Evolutionary conservation across 1,140 invertebrate species (phyloP).

Genomic region (Proctacanthus coquilletti): DNA sequence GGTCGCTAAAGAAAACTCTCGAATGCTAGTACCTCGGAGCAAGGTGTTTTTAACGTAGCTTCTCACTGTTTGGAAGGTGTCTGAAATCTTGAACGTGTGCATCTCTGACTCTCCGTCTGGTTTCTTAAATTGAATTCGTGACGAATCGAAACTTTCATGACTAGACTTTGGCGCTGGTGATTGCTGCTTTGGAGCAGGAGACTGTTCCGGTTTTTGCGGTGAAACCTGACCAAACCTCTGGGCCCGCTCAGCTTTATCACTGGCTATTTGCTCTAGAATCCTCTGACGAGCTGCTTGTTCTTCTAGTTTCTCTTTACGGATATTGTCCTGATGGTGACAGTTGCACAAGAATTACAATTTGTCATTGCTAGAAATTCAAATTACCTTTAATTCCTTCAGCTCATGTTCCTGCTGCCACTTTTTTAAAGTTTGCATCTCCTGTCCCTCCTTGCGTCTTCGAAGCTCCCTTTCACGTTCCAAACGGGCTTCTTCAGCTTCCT

Average conservation of each 20-base stretch:
- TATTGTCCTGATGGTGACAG: constrained; percentile 17
- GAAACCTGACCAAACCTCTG: constrained; percentile 21
- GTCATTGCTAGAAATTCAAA: no score
- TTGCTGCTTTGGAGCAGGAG: constrained; percentile 50
- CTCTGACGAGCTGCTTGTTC: constrained; percentile 47
- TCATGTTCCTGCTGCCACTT: constrained; percentile 57
- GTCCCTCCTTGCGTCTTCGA: constrained; percentile 51
- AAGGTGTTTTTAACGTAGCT: constrained; percentile 26
- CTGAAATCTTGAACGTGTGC: constrained; percentile 24
- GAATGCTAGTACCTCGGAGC: constrained; percentile 23
- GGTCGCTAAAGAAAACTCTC: constrained; percentile 51
- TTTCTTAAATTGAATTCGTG: constrained; percentile 68
- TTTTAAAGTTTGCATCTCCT: constrained; percentile 52
- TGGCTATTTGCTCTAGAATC: constrained; percentile 52
- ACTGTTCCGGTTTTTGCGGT: constrained; percentile 4
- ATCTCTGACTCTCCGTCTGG: constrained; percentile 48
- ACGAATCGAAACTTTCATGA: no score
- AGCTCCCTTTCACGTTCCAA: constrained; percentile 48
- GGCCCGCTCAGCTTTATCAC: constrained; percentile 45
- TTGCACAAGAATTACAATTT: no score
- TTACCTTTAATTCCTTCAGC: constrained; percentile 42
- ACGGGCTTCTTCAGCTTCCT: constrained; percentile 47
- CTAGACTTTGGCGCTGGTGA: no score
- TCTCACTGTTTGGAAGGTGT: constrained; percentile 48
- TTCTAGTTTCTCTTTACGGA: constrained; percentile 42